Evolutionary conservation across 2,888 invertebrate genomes (phyloP).

Genomic region (Tachina fera): DNA sequence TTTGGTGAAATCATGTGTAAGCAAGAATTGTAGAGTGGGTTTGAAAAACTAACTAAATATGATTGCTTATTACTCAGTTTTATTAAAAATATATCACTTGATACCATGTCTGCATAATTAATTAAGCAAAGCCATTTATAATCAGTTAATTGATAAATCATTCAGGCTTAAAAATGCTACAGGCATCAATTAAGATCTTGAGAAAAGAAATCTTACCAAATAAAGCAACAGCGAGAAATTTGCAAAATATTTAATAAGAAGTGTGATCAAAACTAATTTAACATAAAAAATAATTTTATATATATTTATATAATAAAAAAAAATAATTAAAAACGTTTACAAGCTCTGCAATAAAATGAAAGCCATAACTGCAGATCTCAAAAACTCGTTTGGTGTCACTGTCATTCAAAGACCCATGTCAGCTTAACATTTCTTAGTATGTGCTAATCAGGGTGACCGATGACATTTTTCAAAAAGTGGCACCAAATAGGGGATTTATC

Average conservation of each 20-base stretch:
- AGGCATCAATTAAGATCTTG: constrained; percentile 1
- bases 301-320: neutral
- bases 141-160: constrained; percentile 60
- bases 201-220: neutral
- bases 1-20: too few relatives aligned
- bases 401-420: too few relatives aligned
- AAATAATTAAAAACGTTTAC: neutral
- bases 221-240: neutral
- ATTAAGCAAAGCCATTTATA: constrained; percentile 34
- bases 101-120: constrained; percentile 18
- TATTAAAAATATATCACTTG: neutral
- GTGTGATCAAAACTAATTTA: neutral
- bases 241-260: neutral
- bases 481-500: too few relatives aligned
- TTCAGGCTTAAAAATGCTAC: constrained; percentile 18
- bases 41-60: neutral
- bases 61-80: neutral
- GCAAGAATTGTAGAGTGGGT: too few relatives aligned
- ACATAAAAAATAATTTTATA: too few relatives aligned
- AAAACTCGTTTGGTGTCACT: too few relatives aligned
- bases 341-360: too few relatives aligned
- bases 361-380: too few relatives aligned
- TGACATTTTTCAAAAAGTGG: too few relatives aligned
- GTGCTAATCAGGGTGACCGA: too few relatives aligned
- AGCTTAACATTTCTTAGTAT: too few relatives aligned